Evolutionary conservation across 1,140 invertebrate genomes (phyloP).

Genomic region (Parapsyche elsis): DNA sequence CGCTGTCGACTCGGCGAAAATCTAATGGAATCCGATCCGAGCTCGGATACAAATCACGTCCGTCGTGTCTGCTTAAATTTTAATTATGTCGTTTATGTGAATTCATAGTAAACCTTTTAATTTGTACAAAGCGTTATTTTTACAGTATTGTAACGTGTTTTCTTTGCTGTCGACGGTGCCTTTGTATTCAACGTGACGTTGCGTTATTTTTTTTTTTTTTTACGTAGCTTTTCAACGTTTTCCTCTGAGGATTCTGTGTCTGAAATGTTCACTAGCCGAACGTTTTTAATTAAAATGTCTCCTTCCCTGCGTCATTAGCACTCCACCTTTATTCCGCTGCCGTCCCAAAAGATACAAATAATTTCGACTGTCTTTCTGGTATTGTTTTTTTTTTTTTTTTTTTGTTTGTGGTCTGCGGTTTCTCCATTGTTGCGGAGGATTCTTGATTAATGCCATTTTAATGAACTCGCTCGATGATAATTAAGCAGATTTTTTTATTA

Average conservation of each 20-base stretch:
- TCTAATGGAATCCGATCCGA: constrained; percentile 19
- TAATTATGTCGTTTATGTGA: no score
- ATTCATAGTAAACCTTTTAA: no score
- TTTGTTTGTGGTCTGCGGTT: not conserved
- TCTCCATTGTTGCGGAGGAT: not conserved
- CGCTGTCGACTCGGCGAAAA: constrained; percentile 8
- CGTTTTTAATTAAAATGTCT: constrained; percentile 51
- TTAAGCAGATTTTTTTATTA: not conserved
- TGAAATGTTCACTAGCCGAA: constrained; percentile 7
- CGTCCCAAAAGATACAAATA: not conserved
- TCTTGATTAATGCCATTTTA: constrained; percentile 13
- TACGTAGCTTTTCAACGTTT: not conserved
- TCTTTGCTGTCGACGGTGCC: not conserved
- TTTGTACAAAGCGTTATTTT: no score
- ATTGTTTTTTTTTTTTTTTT: constrained; percentile 24
- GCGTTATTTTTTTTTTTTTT: not conserved
- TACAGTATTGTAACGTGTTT: not conserved
- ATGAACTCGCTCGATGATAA: not conserved
- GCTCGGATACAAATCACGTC: no score
- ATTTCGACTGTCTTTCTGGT: not conserved
- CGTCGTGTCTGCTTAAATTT: no score
- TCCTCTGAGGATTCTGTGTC: not conserved
- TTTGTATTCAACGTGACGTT: constrained; percentile 19
- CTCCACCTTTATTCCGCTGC: not conserved
- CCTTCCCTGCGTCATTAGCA: constrained; percentile 39